Evolutionary conservation across 2,113 vertebrate species (phyloP).

Genomic region (Callipepla squamata): DNA sequence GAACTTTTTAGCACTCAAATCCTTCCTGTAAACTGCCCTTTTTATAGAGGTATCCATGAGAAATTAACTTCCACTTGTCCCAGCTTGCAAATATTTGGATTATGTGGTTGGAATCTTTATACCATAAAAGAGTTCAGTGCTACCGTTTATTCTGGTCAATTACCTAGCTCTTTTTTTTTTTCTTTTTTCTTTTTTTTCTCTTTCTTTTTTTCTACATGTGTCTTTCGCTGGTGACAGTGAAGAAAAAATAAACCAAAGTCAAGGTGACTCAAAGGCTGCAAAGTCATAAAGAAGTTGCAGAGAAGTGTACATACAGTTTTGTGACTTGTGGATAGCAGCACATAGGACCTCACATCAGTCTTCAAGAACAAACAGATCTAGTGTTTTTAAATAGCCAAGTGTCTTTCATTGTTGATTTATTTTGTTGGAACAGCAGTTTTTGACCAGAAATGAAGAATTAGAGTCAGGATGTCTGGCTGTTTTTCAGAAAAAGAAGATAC

Average conservation of each 20-base stretch:
- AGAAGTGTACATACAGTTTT: neutral
- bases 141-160: neutral
- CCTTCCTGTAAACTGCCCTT: neutral
- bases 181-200: neutral
- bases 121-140: neutral
- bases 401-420: neutral
- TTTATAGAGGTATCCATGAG: neutral
- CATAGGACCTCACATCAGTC: neutral
- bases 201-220: neutral
- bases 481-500: neutral
- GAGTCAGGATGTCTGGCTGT: neutral
- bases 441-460: neutral
- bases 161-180: neutral
- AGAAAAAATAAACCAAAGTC: constrained; percentile 5
- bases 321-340: rapidly evolving
- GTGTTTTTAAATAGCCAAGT: neutral
- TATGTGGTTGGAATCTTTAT: neutral
- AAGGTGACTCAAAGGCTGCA: neutral
- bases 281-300: rapidly evolving
- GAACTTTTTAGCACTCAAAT: neutral
- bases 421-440: neutral
- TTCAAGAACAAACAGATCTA: neutral
- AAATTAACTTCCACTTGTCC: constrained; percentile 12
- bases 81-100: constrained; percentile 6
- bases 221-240: neutral